Evolutionary conservation across 2,888 invertebrate species (phyloP), one percentile per base, ranked within the genome.

Genomic region (Chymomyza procnemis): DNA sequence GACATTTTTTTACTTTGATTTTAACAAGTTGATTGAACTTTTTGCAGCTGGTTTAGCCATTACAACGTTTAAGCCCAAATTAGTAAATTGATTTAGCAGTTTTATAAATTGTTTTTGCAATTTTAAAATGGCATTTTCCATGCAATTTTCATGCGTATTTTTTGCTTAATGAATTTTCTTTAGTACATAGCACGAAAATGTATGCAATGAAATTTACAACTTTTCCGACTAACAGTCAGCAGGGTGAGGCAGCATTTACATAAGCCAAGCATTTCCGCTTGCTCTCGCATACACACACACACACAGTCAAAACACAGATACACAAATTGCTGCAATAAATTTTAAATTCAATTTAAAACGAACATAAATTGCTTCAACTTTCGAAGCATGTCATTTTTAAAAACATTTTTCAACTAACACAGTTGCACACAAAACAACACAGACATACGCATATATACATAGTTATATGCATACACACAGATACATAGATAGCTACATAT

Each of bases 281-380:
- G 75, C 87, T 79, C 69, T 62, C 56, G 48, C 34, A 41, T 34
- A 62, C 54, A 54, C 46, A 52, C 62, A 69, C 73, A 64, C 19
- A 71, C 60, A 73, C 22, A n/a, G n/a, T n/a, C n/a, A n/a, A n/a
- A 30, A 64, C 26, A 59, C 57, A 64, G 12, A 67, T 21, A 64
- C 78, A n/a, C 85, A 83, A 87, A 89, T 88, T 85, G 85, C 83
- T 75, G 89, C 88, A 86, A 89, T 89, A 89, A 89, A 89, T 89
- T 90, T 89, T 78, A 89, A 89, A 89, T 90, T 90, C 90, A 89
- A 89, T 90, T 89, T 90, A 88, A 90, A 89, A 89, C 79, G 90
- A 89, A 90, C 90, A 89, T 90, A 90, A 90, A 89, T 89, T 90
- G 89, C 88, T 89, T 85, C 76, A 82, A 89, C 88, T 89, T 90